These are phyloP conservation scores for Sapajus apella DNA, from an alignment of 2,113 vertebrate genomes.

Conservation along the genomic window DNA sequence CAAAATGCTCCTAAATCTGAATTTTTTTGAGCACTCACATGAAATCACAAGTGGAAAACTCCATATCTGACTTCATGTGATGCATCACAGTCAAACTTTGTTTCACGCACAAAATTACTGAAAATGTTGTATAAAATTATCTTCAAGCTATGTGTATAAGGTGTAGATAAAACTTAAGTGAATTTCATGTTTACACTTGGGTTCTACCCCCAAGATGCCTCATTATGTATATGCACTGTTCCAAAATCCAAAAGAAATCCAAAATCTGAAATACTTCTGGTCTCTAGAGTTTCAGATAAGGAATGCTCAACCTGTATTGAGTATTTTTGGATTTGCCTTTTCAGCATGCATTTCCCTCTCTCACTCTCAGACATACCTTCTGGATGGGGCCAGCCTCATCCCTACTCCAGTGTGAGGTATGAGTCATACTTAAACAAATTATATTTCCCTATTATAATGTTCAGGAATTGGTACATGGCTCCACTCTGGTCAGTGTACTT, in stretches of 20 bases:
- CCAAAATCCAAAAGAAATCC: neutral
- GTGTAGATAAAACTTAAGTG: neutral
- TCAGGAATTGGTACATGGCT: neutral
- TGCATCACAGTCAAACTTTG: neutral
- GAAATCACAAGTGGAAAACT: neutral
- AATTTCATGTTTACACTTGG: neutral
- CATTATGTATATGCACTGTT: neutral
- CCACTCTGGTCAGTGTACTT: neutral
- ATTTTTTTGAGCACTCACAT: neutral
- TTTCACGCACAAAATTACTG: neutral
- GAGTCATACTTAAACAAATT: neutral
- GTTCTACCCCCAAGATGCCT: neutral
- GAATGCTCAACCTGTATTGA: neutral
- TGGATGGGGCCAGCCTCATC: too few species aligned
- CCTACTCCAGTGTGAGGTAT: neutral
- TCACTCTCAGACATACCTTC: neutral
- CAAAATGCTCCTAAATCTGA: neutral
- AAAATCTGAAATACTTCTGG: neutral
- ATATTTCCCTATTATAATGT: neutral
- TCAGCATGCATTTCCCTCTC: neutral
- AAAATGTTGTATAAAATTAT: neutral
- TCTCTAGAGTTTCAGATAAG: neutral
- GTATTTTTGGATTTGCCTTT: neutral
- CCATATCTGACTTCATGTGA: neutral
- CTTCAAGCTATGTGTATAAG: neutral